Percentiles rank a stretch among this genome's conserved stretches.
These are phyloP conservation scores for Drosophila eugracilis DNA, from an alignment of 1,140 invertebrate genomes.

Conservation along the genomic window DNA sequence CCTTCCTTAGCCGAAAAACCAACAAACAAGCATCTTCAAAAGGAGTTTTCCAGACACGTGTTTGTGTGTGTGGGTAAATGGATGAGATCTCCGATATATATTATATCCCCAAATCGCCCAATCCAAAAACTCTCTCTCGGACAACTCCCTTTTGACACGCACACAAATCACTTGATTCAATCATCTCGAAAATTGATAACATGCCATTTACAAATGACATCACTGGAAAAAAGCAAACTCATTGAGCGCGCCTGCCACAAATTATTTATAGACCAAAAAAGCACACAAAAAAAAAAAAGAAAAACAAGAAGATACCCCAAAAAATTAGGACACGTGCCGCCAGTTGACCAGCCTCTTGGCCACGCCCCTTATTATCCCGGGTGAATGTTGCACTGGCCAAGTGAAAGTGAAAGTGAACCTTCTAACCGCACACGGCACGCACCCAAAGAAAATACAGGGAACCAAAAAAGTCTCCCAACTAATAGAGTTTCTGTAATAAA, in stretches of 20 bases:
- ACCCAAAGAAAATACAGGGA: conserved; percentile 29
- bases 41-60: conserved; percentile 48
- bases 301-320: conserved; percentile 26
- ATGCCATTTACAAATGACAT: conserved; percentile 85
- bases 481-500: background rate
- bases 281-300: conserved; percentile 22
- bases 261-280: conserved; percentile 71
- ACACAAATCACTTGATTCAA: conserved; percentile 84
- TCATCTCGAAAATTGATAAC: conserved; percentile 85
- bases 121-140: background rate
- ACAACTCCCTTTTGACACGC: conserved; percentile 62
- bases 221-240: conserved; percentile 66
- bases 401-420: conserved; percentile 72
- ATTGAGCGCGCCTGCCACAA: conserved; percentile 76
- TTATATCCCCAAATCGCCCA: conserved; percentile 1
- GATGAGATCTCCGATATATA: background rate
- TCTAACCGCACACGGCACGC: conserved; percentile 69
- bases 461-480: background rate
- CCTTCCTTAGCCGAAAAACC: conserved; percentile 60
- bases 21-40: conserved; percentile 58
- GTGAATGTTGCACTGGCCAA: conserved; percentile 64
- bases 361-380: conserved; percentile 18
- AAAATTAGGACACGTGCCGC: conserved; percentile 81
- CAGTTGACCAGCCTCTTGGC: conserved; percentile 65
- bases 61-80: background rate